Conservation (phyloP, 2,797 vertebrate genomes). For the Cercopithecus neglectus region DNA sequence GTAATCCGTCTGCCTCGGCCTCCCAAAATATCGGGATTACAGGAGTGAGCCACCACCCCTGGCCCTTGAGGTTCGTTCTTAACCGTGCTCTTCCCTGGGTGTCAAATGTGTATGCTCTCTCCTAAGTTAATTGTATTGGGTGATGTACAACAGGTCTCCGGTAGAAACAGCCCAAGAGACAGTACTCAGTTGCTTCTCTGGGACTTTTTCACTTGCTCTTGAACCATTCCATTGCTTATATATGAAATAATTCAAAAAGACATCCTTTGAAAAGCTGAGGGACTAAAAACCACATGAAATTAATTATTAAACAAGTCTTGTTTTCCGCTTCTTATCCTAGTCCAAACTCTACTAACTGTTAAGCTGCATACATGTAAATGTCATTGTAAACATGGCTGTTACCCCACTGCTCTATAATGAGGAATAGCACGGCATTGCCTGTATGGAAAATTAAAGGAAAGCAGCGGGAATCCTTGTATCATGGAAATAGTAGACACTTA, state of each 20-base stretch:
- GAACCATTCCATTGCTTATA: background rate
- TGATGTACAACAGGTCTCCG: background rate
- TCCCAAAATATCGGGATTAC: background rate
- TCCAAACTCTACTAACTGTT: background rate
- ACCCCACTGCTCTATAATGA: no score
- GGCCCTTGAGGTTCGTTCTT: background rate
- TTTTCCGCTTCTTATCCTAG: background rate
- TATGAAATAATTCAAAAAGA: background rate
- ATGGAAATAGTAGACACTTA: background rate
- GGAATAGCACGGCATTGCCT: background rate
- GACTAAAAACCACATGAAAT: background rate
- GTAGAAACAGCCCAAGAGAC: background rate
- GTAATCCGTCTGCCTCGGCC: background rate
- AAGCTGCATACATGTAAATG: background rate
- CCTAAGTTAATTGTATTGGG: no score
- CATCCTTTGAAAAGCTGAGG: background rate
- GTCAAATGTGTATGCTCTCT: background rate
- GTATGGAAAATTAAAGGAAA: background rate
- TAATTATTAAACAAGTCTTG: background rate
- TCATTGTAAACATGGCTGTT: rapidly evolving
- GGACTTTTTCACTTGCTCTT: background rate
- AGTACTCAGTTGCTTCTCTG: background rate
- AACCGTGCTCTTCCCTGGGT: rapidly evolving
- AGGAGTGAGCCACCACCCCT: background rate
- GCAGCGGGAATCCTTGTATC: background rate